Percentiles rank a stretch among this genome's conserved stretches.
These are phyloP conservation scores for Parnassius orleans DNA, from an alignment of 2,888 invertebrate species.

Conservation along the genomic window DNA sequence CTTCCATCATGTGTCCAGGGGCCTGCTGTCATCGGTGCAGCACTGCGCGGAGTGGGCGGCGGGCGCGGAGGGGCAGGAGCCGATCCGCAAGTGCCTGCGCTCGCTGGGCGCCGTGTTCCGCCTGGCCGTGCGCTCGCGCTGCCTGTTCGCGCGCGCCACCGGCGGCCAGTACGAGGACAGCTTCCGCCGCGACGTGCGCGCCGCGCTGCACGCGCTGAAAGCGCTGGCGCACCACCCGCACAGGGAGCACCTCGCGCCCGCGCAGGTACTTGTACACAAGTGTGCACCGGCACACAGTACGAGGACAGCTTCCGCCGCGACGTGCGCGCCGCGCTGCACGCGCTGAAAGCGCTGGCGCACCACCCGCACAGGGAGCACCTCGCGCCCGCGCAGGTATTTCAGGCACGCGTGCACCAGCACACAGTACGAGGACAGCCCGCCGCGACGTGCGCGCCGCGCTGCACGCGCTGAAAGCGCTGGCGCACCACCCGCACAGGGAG, in stretches of 20 bases:
- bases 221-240: slow-evolving; percentile 85
- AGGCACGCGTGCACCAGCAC: too few relatives aligned
- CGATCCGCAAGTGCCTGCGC: slow-evolving; percentile 93
- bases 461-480: slow-evolving; percentile 88
- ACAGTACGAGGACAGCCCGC: slow-evolving; percentile 89
- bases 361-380: slow-evolving; percentile 87
- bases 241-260: slow-evolving; percentile 87
- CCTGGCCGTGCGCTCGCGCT: slow-evolving; percentile 93
- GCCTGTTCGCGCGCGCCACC: slow-evolving; percentile 91
- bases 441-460: slow-evolving; percentile 91
- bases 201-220: slow-evolving; percentile 89
- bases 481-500: slow-evolving; percentile 84
- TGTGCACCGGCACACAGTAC: slow-evolving; percentile 88
- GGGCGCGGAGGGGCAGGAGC: slow-evolving; percentile 92
- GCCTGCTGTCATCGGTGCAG: slow-evolving; percentile 92
- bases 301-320: slow-evolving; percentile 93
- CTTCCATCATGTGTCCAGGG: slow-evolving; percentile 67
- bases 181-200: slow-evolving; percentile 90
- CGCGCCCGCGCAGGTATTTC: slow-evolving; percentile 86
- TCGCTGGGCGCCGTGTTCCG: slow-evolving; percentile 96
- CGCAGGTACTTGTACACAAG: too few relatives aligned
- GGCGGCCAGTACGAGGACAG: slow-evolving; percentile 94
- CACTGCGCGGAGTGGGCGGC: slow-evolving; percentile 94
- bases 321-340: slow-evolving; percentile 89
- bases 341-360: slow-evolving; percentile 86